Conservation (phyloP, 2,797 vertebrate genomes). For the Gallirallus australis region DNA sequence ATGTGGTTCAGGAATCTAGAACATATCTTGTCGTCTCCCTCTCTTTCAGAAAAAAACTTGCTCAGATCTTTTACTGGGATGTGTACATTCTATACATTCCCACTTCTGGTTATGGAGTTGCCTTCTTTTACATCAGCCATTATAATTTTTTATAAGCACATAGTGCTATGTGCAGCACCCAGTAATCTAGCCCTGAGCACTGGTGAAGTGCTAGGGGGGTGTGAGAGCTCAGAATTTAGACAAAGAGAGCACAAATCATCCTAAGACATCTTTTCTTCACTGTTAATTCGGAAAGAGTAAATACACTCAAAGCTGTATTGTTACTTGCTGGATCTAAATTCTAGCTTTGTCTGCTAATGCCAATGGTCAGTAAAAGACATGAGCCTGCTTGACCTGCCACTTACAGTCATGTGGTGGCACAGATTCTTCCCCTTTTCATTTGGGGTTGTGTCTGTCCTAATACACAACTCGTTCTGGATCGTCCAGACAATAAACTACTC, state of each 20-base stretch:
- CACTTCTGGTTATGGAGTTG: neutral
- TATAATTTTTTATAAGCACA: neutral
- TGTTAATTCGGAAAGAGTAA: neutral
- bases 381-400: neutral
- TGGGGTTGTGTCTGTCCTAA: neutral
- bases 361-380: neutral
- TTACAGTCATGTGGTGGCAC: neutral
- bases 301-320: neutral
- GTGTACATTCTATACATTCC: neutral
- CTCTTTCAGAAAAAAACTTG: neutral
- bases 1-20: neutral
- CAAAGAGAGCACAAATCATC: neutral
- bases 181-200: neutral
- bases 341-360: neutral
- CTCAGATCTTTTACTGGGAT: neutral
- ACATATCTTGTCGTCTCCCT: neutral
- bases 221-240: neutral
- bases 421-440: neutral
- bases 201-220: neutral
- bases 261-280: neutral
- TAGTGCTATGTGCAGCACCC: neutral
- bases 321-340: neutral
- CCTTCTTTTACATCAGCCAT: neutral
- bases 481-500: neutral
- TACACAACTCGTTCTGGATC: neutral